Conservation (phyloP, 2,797 vertebrate species). For the Falco peregrinus region DNA sequence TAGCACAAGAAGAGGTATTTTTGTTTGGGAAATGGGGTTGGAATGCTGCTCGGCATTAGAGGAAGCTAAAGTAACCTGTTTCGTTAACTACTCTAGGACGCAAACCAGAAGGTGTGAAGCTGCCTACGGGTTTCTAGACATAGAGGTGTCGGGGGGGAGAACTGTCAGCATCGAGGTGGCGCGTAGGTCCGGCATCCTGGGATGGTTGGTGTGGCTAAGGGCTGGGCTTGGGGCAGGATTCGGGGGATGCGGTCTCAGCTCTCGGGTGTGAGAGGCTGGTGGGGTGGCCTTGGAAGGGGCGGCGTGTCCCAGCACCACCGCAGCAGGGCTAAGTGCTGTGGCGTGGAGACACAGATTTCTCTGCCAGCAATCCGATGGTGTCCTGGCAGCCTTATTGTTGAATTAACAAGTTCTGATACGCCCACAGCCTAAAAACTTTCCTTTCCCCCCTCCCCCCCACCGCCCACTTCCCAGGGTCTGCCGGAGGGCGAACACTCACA, state of each 20-base stretch:
- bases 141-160: accelerated
- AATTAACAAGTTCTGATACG: accelerated
- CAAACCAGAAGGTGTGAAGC: not conserved
- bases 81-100: not conserved
- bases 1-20: not conserved
- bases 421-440: not conserved
- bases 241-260: not conserved
- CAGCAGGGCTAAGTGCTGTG: not conserved
- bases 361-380: too few species aligned
- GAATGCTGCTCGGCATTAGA: accelerated
- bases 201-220: not conserved
- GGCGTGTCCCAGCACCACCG: accelerated
- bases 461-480: constrained; percentile 71
- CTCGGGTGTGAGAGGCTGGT: not conserved
- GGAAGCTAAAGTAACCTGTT: accelerated
- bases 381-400: not conserved
- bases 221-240: not conserved
- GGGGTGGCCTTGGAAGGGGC: not conserved
- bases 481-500: constrained; percentile 85
- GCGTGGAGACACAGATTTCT: accelerated
- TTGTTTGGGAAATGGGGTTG: not conserved
- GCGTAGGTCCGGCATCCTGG: accelerated
- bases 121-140: not conserved
- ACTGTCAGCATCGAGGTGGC: accelerated
- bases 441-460: not conserved